A percentile compares a stretch with the other conserved stretches of the same genome.
Conservation (phyloP, 2,113 vertebrate species). For the Nannobrachium achirus region DNA sequence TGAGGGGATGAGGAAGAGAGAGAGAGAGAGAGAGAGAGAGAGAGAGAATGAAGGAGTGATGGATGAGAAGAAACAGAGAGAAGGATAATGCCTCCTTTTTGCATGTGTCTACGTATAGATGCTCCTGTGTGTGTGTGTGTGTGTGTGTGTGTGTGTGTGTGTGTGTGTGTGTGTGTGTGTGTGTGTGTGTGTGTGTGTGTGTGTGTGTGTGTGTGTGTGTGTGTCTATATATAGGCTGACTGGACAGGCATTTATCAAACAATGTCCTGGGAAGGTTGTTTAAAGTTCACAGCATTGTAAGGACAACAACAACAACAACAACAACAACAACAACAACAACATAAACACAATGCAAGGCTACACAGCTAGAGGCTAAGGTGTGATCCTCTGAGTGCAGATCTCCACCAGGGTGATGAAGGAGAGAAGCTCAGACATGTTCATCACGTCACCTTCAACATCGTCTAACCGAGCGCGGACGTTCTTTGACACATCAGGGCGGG, state of each 20-base stretch:
- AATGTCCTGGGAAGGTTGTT: slow-evolving; percentile 21
- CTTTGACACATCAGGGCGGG: too few relatives aligned
- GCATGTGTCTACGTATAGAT: too few relatives aligned
- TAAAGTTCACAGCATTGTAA: slow-evolving; percentile 1
- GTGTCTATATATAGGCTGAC: slow-evolving; percentile 55
- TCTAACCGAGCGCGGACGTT: too few relatives aligned
- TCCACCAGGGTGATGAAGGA: too few relatives aligned
- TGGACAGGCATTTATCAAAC: slow-evolving; percentile 46
- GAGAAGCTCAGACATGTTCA: too few relatives aligned
- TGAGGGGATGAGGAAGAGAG: background rate
- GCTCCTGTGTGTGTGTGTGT: slow-evolving; percentile 1
- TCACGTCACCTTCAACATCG: too few relatives aligned
- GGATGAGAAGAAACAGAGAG: background rate
- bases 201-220: slow-evolving; percentile 34
- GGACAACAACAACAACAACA: background rate
- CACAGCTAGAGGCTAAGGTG: too few relatives aligned
- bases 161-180: slow-evolving; percentile 15
- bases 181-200: slow-evolving; percentile 23
- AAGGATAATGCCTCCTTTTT: background rate
- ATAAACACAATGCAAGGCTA: too few relatives aligned
- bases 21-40: slow-evolving; percentile 1
- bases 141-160: slow-evolving; percentile 6
- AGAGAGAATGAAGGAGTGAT: background rate
- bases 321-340: too few relatives aligned
- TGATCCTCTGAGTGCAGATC: too few relatives aligned